A percentile compares a stretch with the other conserved stretches of the same genome.
Evolutionary conservation across 2,113 vertebrate species (phyloP).

Genomic region (Petromus typicus): DNA sequence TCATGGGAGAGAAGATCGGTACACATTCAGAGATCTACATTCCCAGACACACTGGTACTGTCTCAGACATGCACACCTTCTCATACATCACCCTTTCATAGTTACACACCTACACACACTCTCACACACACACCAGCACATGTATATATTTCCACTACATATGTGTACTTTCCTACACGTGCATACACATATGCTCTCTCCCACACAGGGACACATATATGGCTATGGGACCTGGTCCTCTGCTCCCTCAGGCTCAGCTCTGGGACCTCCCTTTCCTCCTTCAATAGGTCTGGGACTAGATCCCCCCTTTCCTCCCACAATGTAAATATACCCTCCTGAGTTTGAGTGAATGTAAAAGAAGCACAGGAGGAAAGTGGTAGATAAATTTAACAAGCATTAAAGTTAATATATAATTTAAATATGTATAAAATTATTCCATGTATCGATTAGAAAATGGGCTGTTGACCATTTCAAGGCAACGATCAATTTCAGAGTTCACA

Average conservation of each 20-base stretch:
- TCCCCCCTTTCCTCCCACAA: constrained; percentile 42
- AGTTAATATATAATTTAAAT: constrained; percentile 94
- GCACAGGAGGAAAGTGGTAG: constrained; percentile 87
- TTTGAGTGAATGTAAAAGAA: constrained; percentile 83
- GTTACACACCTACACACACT: not conserved
- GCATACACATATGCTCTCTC: too few species aligned
- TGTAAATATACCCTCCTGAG: constrained; percentile 82
- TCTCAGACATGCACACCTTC: not conserved
- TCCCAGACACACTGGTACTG: not conserved
- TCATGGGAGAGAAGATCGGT: not conserved
- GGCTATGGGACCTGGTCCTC: not conserved
- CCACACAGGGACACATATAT: not conserved
- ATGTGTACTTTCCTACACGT: fast-evolving
- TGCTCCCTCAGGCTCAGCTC: not conserved
- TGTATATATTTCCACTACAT: not conserved
- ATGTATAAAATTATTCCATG: constrained; percentile 91
- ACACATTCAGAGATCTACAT: not conserved
- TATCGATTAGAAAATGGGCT: constrained; percentile 93
- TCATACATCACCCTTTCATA: too few species aligned
- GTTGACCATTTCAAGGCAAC: constrained; percentile 91
- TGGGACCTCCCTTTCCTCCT: not conserved
- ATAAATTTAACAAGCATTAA: constrained; percentile 92
- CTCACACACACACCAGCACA: too few species aligned
- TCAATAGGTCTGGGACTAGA: not conserved
- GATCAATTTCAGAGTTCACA: constrained; percentile 92